Conservation (phyloP, 2,888 invertebrate species). For the Eristalinus aeneus region DNA sequence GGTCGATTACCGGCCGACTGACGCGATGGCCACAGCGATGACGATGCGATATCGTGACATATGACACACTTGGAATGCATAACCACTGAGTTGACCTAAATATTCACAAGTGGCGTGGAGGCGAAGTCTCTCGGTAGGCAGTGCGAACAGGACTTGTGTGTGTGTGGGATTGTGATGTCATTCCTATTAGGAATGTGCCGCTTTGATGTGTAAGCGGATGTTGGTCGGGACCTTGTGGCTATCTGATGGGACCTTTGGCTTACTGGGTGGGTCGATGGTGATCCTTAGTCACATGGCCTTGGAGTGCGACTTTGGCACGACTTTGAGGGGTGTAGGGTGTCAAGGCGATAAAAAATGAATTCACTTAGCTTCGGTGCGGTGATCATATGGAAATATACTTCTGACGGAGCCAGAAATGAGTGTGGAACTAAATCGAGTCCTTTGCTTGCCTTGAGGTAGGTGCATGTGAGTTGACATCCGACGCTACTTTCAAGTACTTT, state of each 20-base stretch:
- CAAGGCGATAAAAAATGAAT: too few relatives aligned
- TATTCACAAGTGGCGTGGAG: conserved; percentile 56
- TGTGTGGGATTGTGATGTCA: conserved; percentile 35
- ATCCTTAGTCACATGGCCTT: background rate
- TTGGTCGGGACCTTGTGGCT: background rate
- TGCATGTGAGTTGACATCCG: too few relatives aligned
- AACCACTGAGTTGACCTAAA: conserved; percentile 62
- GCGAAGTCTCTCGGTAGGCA: conserved; percentile 24
- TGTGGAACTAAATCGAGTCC: too few relatives aligned
- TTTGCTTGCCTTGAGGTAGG: too few relatives aligned
- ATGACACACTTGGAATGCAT: conserved; percentile 67
- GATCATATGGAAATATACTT: too few relatives aligned
- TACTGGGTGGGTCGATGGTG: too few relatives aligned
- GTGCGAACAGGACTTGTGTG: conserved; percentile 35
- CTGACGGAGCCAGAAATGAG: too few relatives aligned
- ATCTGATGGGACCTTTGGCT: background rate
- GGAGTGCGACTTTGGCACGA: background rate
- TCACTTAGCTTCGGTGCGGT: too few relatives aligned
- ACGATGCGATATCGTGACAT: conserved; percentile 65
- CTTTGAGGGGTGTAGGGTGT: too few relatives aligned
- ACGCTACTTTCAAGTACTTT: too few relatives aligned
- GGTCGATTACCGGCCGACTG: background rate
- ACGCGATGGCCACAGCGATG: conserved; percentile 16
- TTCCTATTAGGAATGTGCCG: conserved; percentile 40
- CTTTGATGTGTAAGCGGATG: background rate